Evolutionary conservation across 2,888 invertebrate species (phyloP).

Genomic region (Athrips mouffetella): DNA sequence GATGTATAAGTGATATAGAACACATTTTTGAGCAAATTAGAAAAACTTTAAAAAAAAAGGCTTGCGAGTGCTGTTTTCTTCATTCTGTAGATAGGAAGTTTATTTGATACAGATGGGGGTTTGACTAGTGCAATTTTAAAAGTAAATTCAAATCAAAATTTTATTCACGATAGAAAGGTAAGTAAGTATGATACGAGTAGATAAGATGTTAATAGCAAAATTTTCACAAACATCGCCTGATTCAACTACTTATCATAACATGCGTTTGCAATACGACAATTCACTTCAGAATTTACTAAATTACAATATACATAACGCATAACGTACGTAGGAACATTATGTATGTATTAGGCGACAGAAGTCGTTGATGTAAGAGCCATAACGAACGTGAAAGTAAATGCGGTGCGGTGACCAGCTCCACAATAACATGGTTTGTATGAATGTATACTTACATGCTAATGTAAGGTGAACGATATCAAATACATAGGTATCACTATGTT

Average conservation of each 20-base stretch:
- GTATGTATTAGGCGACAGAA: background rate
- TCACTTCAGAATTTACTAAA: conserved; percentile 1
- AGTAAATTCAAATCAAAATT: no score
- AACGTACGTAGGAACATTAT: no score
- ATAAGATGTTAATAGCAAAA: no score
- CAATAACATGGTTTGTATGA: background rate
- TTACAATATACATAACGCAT: conserved; percentile 6
- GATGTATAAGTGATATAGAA: no score
- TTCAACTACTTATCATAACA: conserved; percentile 12
- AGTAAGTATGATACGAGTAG: no score
- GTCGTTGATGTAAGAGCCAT: conserved; percentile 1
- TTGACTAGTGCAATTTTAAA: no score
- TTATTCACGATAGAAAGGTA: no score
- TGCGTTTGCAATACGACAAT: conserved; percentile 1
- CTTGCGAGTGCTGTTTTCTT: no score
- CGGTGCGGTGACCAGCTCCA: conserved; percentile 1
- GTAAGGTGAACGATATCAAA: background rate
- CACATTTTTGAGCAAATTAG: no score
- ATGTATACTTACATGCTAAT: background rate
- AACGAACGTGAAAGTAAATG: conserved; percentile 1
- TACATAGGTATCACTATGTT: background rate
- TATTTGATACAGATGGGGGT: no score
- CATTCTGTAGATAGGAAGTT: no score
- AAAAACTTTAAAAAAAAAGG: no score
- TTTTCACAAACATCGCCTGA: background rate